These are phyloP conservation scores for Chionomys nivalis DNA, from an alignment of 2,113 vertebrate species.

Conservation along the genomic window DNA sequence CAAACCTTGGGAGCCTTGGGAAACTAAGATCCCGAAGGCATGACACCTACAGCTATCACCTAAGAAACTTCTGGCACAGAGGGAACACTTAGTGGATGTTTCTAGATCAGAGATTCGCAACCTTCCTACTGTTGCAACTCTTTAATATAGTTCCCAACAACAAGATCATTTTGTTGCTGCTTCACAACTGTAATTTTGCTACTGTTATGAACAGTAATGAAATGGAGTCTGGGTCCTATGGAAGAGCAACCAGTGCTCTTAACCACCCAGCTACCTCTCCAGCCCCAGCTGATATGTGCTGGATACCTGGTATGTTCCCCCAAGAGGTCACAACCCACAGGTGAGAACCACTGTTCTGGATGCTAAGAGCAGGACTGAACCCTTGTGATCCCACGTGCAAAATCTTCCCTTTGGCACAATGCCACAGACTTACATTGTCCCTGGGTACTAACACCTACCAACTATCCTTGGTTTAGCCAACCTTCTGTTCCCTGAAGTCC, in stretches of 20 bases:
- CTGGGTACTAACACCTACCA: background rate
- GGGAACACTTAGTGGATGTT: background rate
- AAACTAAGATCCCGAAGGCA: background rate
- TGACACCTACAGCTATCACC: background rate
- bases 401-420: background rate
- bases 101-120: background rate
- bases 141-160: background rate
- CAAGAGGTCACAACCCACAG: background rate
- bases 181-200: background rate
- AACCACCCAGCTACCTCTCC: too few species aligned
- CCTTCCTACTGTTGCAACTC: background rate
- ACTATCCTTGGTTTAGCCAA: background rate
- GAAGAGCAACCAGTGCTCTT: too few species aligned
- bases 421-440: background rate
- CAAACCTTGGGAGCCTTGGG: too few species aligned
- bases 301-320: background rate
- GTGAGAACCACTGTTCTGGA: background rate
- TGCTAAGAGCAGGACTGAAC: background rate
- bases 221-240: too few species aligned
- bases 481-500: background rate
- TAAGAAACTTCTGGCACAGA: background rate
- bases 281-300: background rate
- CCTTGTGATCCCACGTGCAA: background rate
- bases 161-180: background rate
- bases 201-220: background rate